Evolutionary conservation across 1,140 invertebrate species (phyloP), one percentile per base, ranked within the genome.

Genomic region (Eurosta solidaginis): DNA sequence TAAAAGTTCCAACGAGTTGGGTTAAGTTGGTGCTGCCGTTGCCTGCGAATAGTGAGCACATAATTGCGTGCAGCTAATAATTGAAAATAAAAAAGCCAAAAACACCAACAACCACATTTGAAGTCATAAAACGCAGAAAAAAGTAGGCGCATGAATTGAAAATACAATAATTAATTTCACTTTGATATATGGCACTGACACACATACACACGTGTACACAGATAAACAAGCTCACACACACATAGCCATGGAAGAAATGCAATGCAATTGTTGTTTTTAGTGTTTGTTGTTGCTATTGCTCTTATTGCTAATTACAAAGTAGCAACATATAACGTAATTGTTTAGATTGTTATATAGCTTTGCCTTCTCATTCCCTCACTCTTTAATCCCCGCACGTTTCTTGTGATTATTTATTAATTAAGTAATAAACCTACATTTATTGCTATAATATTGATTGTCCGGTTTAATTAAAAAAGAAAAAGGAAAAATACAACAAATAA

Each of bases 61-160:
- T 68, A 68, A 68, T 68, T 68, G 59, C 59, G 59, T 68, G 59
- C 59, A 42, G 59, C 59, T 68, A 68, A 68, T 68, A 68, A 68
- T 68, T 68, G 59, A 68, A 40, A 68, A 22, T 68, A 68, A 68
- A 47, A 47, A 47, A 33, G 29, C 14, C 54, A 63, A 63, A 25
- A 63, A 33, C 29, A 33, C 17, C 12, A 63, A 10, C n/a, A 68
- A 40, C 52, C 36, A 68, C 4, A 68, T 10, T 0, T 20, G 17
- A 20, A 68, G 40, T 22, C 2, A 42, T 68, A 68, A 36, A 54
- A 54, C 0, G n/a, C n/a, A n/a, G n/a, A 29, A 27, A 54, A 20
- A 40, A 68, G n/a, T 68, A 14, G 20, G n/a, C 9, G 59, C 59
- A 68, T 68, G 33, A 68, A 40, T 68, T 68, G 59, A 36, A 68